Conservation (phyloP, 1,140 invertebrate species). For the Brachionus koreanus region DNA sequence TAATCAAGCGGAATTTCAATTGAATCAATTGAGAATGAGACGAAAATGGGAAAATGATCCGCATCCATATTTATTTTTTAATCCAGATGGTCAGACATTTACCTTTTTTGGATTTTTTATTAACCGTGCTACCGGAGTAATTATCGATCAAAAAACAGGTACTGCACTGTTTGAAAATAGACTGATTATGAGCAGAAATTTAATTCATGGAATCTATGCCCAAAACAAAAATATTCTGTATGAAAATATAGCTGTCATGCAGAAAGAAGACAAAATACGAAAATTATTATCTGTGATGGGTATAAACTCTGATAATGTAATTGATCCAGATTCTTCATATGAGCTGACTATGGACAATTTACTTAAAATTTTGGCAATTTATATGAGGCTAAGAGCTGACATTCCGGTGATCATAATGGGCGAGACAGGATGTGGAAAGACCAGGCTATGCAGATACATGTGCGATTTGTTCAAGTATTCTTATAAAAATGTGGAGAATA, state of each 20-base stretch:
- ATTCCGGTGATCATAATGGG: slow-evolving; percentile 57
- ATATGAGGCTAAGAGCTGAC: slow-evolving; percentile 51
- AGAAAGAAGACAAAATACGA: slow-evolving; percentile 26
- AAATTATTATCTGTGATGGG: slow-evolving; percentile 24
- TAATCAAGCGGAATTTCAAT: slow-evolving; percentile 20
- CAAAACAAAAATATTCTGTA: slow-evolving; percentile 32
- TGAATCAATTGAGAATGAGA: slow-evolving; percentile 37
- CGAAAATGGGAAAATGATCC: slow-evolving; percentile 35
- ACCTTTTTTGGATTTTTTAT: slow-evolving; percentile 34
- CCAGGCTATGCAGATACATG: slow-evolving; percentile 1
- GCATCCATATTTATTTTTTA: slow-evolving; percentile 42
- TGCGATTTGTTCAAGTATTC: slow-evolving; percentile 13
- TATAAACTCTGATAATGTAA: neutral
- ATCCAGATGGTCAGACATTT: slow-evolving; percentile 42
- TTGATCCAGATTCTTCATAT: slow-evolving; percentile 46
- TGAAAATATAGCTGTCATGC: neutral
- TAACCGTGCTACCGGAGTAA: neutral
- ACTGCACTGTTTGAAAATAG: neutral
- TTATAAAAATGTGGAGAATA: neutral
- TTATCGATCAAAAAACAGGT: neutral
- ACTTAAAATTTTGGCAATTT: slow-evolving; percentile 55
- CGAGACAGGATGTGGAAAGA: slow-evolving; percentile 56
- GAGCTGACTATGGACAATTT: slow-evolving; percentile 54
- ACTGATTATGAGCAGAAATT: neutral
- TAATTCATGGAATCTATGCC: neutral